Percentiles rank a stretch among this genome's conserved stretches.
phyloP scores from a whole-genome alignment of 2,888 invertebrate genomes.

The Polyommatus icarus region DNA sequence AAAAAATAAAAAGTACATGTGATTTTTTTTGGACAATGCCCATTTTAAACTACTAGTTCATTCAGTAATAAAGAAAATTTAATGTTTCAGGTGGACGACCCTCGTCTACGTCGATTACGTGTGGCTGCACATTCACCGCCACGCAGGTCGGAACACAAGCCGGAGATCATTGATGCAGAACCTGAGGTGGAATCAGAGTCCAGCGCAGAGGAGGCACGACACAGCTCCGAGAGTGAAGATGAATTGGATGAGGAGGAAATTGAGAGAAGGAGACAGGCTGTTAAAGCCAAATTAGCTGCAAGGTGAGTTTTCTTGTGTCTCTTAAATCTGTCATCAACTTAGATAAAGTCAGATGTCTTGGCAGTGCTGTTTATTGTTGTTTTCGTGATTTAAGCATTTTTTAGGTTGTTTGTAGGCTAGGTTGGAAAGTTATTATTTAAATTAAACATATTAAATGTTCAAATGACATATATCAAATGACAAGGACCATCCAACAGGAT shows the following conservation, averaged over 20 bases:
- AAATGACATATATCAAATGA: too few relatives aligned
- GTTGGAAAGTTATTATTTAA: too few relatives aligned
- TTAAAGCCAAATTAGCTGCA: slow-evolving; percentile 70
- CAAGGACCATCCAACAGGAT: too few relatives aligned
- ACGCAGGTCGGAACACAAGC: slow-evolving; percentile 81
- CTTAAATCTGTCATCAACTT: too few relatives aligned
- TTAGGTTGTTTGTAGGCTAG: too few relatives aligned
- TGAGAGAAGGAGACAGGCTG: slow-evolving; percentile 86
- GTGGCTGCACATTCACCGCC: slow-evolving; percentile 72
- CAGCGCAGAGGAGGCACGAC: slow-evolving; percentile 64
- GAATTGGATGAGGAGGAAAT: slow-evolving; percentile 92
- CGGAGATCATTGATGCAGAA: slow-evolving; percentile 72
- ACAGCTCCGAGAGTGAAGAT: slow-evolving; percentile 86
- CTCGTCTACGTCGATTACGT: slow-evolving; percentile 86
- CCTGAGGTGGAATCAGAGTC: slow-evolving; percentile 69
- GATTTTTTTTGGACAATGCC: too few relatives aligned
- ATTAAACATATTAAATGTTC: too few relatives aligned
- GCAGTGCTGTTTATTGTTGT: too few relatives aligned
- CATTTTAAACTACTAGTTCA: too few relatives aligned
- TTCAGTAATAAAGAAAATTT: not conserved
- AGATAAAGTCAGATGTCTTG: not conserved
- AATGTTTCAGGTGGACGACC: slow-evolving; percentile 84
- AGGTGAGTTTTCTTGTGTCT: slow-evolving; percentile 49
- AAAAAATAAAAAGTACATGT: too few relatives aligned
- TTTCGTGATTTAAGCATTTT: too few relatives aligned